These are phyloP conservation scores for Aptenodytes forsteri DNA, from an alignment of 2,113 vertebrate species.

Conservation along the genomic window DNA sequence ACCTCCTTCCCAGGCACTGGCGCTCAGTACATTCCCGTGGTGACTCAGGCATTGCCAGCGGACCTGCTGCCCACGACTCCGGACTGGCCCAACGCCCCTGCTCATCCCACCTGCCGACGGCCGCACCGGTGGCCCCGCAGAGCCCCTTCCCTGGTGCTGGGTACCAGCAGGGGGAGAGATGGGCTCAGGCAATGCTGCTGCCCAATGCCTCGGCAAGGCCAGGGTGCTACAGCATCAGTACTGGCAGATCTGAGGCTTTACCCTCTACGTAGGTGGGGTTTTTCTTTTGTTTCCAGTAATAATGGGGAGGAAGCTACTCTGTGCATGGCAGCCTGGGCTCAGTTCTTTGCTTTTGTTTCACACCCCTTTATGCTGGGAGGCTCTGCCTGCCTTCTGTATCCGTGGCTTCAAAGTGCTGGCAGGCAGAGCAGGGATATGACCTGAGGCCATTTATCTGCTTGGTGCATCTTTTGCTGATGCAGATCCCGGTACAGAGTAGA, in stretches of 20 bases:
- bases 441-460: neutral
- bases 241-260: neutral
- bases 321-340: neutral
- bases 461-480: neutral
- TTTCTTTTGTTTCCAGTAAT: neutral
- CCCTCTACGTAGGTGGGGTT: neutral
- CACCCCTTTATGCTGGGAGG: fast-evolving
- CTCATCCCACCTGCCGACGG: fast-evolving
- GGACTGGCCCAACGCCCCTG: fast-evolving
- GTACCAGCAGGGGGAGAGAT: neutral
- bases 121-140: fast-evolving
- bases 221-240: neutral
- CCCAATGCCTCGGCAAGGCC: fast-evolving
- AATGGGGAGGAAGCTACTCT: no score
- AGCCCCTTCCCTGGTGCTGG: neutral
- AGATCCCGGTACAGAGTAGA: neutral
- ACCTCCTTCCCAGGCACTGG: neutral
- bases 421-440: neutral
- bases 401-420: neutral
- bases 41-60: neutral
- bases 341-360: neutral
- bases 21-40: fast-evolving
- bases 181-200: neutral
- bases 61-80: fast-evolving
- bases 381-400: neutral